These are phyloP conservation scores for Chymomyza costata DNA, from an alignment of 1,140 invertebrate species.

Conservation along the genomic window DNA sequence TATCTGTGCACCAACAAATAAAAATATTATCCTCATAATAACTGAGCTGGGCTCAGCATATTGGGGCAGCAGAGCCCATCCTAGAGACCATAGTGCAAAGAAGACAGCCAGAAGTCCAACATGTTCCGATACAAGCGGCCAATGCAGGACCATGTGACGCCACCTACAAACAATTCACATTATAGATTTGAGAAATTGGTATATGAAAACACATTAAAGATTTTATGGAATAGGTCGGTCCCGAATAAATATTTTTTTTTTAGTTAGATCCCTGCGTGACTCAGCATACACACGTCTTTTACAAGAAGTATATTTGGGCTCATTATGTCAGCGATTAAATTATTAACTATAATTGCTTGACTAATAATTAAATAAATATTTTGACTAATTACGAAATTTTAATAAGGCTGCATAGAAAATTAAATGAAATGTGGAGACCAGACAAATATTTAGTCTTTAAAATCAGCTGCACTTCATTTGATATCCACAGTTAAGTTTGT, in stretches of 20 bases:
- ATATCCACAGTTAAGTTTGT: too few species aligned
- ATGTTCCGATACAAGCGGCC: constrained; percentile 61
- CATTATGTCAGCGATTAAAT: constrained; percentile 48
- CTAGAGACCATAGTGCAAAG: constrained; percentile 53
- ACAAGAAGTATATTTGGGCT: too few species aligned
- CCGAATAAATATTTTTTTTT: too few species aligned
- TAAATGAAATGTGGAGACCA: not conserved
- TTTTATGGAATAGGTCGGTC: not conserved
- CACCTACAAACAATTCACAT: constrained; percentile 42
- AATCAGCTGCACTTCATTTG: constrained; percentile 14
- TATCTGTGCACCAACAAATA: constrained; percentile 69
- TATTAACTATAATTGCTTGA: constrained; percentile 58
- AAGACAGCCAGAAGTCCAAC: constrained; percentile 56
- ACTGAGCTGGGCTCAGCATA: constrained; percentile 38
- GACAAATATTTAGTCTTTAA: constrained; percentile 28
- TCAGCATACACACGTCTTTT: too few species aligned
- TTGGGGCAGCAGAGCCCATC: constrained; percentile 37
- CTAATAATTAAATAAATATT: constrained; percentile 45
- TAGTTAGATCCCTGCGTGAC: constrained; percentile 37
- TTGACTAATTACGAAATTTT: constrained; percentile 31
- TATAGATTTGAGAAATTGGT: not conserved
- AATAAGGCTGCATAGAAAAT: constrained; percentile 24
- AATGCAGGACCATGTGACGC: constrained; percentile 52
- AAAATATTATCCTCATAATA: constrained; percentile 67
- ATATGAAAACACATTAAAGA: not conserved